Evolutionary conservation across 2,113 vertebrate species (phyloP), one percentile per base, ranked within the genome.

Genomic region (Talpa occidentalis): DNA sequence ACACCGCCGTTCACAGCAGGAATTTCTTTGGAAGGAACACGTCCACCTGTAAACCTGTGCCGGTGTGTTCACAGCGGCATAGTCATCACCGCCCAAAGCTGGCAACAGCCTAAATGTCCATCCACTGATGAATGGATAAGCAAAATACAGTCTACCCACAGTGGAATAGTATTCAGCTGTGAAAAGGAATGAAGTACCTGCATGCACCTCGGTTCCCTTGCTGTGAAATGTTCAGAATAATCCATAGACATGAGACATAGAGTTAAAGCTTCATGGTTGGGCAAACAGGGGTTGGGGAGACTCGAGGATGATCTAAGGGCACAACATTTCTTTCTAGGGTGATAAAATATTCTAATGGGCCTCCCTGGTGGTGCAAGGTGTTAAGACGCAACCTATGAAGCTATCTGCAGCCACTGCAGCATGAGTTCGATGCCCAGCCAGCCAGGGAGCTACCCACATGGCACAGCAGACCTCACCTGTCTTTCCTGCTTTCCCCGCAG

Each of bases 11-110:
- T 52, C 62, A 82, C 37, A 76, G 42, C 74, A 90, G 73, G 40
- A 32, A 64, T 77, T 64, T 95, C 66, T 95, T 47, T 62, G 67
- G 83, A 72, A 79, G 62, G 40, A 87, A n/a, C n/a, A 32, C 3
- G 16, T 24, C 16, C 74, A 69, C 12, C 22, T 26, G 59, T 85
- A 79, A 62, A 66, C 79, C 4, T 62, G 24, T 14, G 10, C 67
- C 16, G 26, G 15, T 6, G 26, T 67, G 6, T 69, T 60, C 24
- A 42, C 7, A 79, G 22, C 10, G 4, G 35, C 32, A 22, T 49
- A 62, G 32, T 62, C 22, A 30, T 17, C 44, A 78, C 11, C 37
- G 35, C 44, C 30, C 35, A 4, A 49, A 40, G 30, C 0, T 42
- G 37, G 47, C 87, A 77, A 80, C 10, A 28, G 69, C 17, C 12